Evolutionary conservation across 2,888 invertebrate species (phyloP), one percentile per base, ranked within the genome.

Genomic region (Lasioglossum pauxillum): DNA sequence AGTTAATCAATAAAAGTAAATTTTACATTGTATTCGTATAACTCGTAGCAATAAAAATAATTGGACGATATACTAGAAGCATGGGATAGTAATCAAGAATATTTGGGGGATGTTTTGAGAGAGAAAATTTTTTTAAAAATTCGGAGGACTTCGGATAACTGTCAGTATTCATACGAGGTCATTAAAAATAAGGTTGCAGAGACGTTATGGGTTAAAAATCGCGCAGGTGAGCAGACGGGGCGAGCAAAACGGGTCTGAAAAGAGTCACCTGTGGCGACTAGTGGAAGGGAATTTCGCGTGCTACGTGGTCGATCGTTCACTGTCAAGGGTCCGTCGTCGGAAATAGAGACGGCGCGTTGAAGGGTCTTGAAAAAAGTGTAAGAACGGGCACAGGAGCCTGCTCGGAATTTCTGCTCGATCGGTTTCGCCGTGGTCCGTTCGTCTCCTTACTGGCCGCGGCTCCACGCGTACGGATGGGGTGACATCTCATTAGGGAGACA

Each of bases 401-500:
- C 53, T 53, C 53, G 80, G 86, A 88, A 90, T 92, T 92, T 91
- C 91, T 87, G 90, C 79, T 89, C 89, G 90, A 89, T 91, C 90
- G 88, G 90, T 87, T 87, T 86, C 86, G 82, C 87, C 89, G 88
- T 87, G 88, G 86, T 87, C 89, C 88, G 86, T 86, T 82, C 88
- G 88, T 87, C 90, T 92, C 87, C 90, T 89, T 90, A 89, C 90
- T 88, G 88, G 89, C 80, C 90, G 86, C 86, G 80, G 82, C 78
- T 86, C 86, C 79, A 81, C 90, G 89, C 80, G 88, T 77, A 91
- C 91, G 93, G 92, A 93, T 93, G 92, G 94, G 94, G 93, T 95
- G 95, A 95, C 95, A 95, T 94, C 95, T 95, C 95, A 95, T 95
- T 95, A 95, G 94, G 90, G 95, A 95, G 95, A 95, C 95, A 95